These are phyloP conservation scores for Mythimna ferrago DNA, from an alignment of 2,888 invertebrate genomes.

Conservation along the genomic window DNA sequence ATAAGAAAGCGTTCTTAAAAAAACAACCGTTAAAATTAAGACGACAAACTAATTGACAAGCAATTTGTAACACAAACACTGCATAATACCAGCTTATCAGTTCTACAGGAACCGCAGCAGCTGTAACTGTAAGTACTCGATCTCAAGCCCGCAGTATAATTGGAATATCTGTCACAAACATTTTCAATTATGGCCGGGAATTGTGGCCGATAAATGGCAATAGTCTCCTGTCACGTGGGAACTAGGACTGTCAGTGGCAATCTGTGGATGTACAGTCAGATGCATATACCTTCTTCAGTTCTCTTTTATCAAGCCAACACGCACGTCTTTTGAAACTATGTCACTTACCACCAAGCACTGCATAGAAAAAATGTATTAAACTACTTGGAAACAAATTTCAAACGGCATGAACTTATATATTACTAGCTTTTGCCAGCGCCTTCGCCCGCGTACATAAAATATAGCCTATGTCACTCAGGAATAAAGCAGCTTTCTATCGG, in stretches of 20 bases:
- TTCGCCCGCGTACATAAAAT: no score
- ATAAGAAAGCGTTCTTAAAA: background rate
- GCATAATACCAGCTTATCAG: constrained; percentile 11
- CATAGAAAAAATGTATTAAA: background rate
- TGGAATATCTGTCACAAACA: constrained; percentile 57
- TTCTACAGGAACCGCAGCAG: constrained; percentile 22
- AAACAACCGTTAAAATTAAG: background rate
- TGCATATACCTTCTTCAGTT: background rate
- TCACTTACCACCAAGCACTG: background rate
- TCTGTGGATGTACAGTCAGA: background rate
- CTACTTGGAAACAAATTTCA: no score
- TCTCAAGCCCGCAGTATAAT: constrained; percentile 37
- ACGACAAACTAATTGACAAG: constrained; percentile 2
- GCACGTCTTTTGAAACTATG: background rate
- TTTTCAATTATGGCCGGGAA: constrained; percentile 51
- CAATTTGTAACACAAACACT: constrained; percentile 10
- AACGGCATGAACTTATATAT: no score
- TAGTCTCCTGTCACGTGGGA: constrained; percentile 45
- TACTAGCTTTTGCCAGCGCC: no score
- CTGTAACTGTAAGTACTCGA: constrained; percentile 22
- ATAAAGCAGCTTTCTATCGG: no score
- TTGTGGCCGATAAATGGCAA: constrained; percentile 44
- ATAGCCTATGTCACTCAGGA: no score
- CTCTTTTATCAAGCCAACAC: no score
- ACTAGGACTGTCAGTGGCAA: constrained; percentile 18